phyloP scores from a whole-genome alignment of 2,797 vertebrate species.

The Chaetodon trifasciatus region DNA sequence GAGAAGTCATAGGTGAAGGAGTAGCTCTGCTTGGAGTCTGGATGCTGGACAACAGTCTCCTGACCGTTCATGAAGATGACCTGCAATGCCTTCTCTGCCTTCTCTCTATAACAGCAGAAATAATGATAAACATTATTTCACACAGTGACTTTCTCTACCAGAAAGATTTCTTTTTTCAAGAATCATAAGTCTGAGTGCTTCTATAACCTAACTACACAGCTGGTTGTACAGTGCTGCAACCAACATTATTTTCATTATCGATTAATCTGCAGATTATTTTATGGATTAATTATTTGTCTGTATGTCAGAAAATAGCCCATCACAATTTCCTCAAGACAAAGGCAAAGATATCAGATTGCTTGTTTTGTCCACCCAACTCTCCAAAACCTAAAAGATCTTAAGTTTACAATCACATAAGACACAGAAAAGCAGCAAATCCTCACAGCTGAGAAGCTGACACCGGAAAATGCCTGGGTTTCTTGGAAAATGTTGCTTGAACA shows the following conservation, averaged over 20 bases:
- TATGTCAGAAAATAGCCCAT: neutral
- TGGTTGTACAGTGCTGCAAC: neutral
- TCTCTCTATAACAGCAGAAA: conserved; percentile 84
- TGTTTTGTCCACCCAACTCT: neutral
- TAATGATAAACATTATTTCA: too few relatives aligned
- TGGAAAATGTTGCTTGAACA: neutral
- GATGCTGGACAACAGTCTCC: conserved; percentile 89
- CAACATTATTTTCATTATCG: too few relatives aligned
- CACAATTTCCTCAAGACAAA: neutral
- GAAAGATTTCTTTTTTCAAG: too few relatives aligned
- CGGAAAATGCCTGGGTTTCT: neutral
- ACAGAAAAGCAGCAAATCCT: neutral
- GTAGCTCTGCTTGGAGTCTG: conserved; percentile 88
- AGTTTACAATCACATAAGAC: neutral
- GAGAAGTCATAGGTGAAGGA: conserved; percentile 91
- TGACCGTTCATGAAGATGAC: conserved; percentile 90
- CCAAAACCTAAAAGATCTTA: too few relatives aligned
- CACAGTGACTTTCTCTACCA: too few relatives aligned
- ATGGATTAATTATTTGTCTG: neutral
- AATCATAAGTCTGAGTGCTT: neutral
- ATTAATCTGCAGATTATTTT: neutral
- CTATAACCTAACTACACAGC: neutral
- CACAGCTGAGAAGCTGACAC: neutral
- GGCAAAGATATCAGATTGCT: neutral
- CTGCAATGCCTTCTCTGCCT: conserved; percentile 83